Percentiles rank a stretch among this genome's conserved stretches.
Evolutionary conservation across 2,888 invertebrate species (phyloP).

Genomic region (Drosophila nr. medialis): DNA sequence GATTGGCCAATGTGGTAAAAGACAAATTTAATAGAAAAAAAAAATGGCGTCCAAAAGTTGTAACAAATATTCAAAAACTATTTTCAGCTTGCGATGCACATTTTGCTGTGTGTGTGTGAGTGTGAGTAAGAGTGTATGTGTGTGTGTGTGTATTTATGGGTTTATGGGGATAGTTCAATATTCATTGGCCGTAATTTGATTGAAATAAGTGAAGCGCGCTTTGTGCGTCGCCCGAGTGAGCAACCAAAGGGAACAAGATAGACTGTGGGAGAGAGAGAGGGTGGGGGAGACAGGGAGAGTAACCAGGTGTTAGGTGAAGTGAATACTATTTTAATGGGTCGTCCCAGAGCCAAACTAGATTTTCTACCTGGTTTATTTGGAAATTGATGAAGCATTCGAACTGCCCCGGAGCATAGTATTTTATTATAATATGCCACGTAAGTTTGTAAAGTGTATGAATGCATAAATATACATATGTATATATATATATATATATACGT

Average conservation of each 20-base stretch:
- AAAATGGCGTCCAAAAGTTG: conserved; percentile 13
- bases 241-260: conserved; percentile 39
- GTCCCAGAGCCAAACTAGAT: background rate
- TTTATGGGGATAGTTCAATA: conserved; percentile 68
- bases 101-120: conserved; percentile 15
- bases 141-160: conserved; percentile 6
- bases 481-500: background rate
- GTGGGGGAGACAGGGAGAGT: background rate
- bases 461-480: background rate
- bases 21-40: background rate
- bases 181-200: conserved; percentile 80
- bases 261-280: background rate
- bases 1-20: conserved; percentile 20
- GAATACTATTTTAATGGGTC: conserved; percentile 2
- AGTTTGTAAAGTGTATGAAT: conserved; percentile 43
- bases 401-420: conserved; percentile 55
- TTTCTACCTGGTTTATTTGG: conserved; percentile 50
- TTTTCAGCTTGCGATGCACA: conserved; percentile 52
- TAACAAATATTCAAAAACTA: conserved; percentile 57
- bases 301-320: background rate
- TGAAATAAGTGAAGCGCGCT: conserved; percentile 73
- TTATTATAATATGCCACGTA: conserved; percentile 56
- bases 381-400: conserved; percentile 69
- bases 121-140: background rate
- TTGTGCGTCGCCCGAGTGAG: conserved; percentile 76